Evolutionary conservation across 2,888 invertebrate species (phyloP).

Genomic region (Eilema sororculum): DNA sequence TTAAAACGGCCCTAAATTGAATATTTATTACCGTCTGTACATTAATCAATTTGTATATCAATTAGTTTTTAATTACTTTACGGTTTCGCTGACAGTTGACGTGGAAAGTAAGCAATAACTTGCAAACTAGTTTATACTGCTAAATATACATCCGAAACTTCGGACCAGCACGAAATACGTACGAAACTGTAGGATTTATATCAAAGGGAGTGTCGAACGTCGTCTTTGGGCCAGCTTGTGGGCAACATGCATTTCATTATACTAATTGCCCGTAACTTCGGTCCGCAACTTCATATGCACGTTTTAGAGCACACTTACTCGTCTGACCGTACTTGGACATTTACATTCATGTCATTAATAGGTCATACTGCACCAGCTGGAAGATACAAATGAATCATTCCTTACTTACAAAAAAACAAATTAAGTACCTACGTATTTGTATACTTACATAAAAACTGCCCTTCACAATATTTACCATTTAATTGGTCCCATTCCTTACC

Average conservation of each 20-base stretch:
- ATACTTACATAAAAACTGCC: not conserved
- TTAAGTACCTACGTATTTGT: too few relatives aligned
- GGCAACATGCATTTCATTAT: not conserved
- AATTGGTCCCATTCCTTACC: not conserved
- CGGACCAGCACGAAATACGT: too few relatives aligned
- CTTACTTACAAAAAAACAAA: too few relatives aligned
- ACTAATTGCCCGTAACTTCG: not conserved
- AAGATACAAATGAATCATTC: too few relatives aligned
- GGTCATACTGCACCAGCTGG: too few relatives aligned
- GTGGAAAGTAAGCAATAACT: not conserved
- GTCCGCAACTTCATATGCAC: not conserved
- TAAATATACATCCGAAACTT: not conserved
- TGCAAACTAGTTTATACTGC: not conserved
- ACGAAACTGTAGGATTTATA: not conserved
- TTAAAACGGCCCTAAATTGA: constrained; percentile 28
- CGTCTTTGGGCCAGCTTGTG: not conserved
- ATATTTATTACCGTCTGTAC: constrained; percentile 35
- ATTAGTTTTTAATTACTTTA: constrained; percentile 8
- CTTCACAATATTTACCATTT: not conserved
- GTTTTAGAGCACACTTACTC: not conserved
- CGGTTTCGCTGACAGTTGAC: not conserved
- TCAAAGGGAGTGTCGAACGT: too few relatives aligned
- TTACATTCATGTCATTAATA: not conserved
- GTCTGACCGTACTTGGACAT: not conserved
- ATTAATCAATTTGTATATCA: constrained; percentile 2